phyloP scores from a whole-genome alignment of 2,888 invertebrate genomes.

The Amaurobius ferox region DNA sequence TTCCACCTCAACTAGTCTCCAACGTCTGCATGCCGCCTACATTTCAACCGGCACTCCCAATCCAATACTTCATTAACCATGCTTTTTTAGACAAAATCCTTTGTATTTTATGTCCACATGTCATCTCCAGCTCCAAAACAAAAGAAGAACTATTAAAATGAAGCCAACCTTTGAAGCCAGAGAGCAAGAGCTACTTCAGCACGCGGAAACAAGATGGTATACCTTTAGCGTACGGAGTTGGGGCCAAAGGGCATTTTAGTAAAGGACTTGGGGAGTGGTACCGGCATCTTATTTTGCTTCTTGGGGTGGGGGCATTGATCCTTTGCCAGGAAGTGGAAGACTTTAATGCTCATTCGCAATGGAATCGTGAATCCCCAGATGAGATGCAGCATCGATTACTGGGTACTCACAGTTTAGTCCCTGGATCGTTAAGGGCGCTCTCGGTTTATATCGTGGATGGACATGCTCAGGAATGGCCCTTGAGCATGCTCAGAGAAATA shows the following conservation, averaged over 20 bases:
- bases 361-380: neutral
- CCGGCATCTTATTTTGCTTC: neutral
- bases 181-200: slow-evolving; percentile 1
- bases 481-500: neutral
- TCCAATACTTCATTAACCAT: neutral
- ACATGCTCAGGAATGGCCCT: neutral
- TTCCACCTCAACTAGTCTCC: neutral
- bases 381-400: neutral
- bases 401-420: neutral
- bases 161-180: neutral
- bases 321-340: slow-evolving; percentile 15
- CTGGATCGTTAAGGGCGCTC: neutral
- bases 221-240: neutral
- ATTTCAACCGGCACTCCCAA: neutral
- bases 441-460: neutral
- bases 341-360: neutral
- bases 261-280: slow-evolving; percentile 26
- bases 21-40: neutral
- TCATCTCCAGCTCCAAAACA: slow-evolving; percentile 9
- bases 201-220: neutral
- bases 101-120: neutral
- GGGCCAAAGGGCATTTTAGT: neutral
- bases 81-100: neutral
- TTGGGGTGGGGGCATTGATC: slow-evolving; percentile 18
- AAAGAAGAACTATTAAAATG: slow-evolving; percentile 13